phyloP scores from a whole-genome alignment of 64 coral and sea anemone genomes.

The Orbicella faveolata region DNA sequence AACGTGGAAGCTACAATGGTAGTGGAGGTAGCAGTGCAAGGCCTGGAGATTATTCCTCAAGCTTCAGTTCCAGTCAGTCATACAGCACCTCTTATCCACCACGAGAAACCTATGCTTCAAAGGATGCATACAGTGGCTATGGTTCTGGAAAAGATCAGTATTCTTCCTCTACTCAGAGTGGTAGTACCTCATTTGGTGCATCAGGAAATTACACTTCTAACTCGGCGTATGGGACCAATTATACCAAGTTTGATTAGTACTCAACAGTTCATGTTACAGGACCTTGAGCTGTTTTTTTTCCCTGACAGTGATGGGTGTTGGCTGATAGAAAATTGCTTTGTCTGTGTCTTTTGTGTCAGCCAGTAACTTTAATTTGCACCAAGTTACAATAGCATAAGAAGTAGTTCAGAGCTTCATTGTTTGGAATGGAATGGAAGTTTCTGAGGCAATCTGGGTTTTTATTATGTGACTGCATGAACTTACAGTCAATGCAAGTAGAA shows the following conservation, averaged over 20 bases:
- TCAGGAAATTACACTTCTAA: conserved; percentile 47
- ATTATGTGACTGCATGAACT: too few species aligned
- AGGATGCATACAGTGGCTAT: conserved; percentile 49
- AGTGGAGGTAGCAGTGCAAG: conserved; percentile 2
- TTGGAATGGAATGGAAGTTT: too few species aligned
- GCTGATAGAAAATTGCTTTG: neutral
- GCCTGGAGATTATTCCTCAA: conserved; percentile 46
- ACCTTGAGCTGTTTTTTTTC: too few species aligned
- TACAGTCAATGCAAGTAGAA: too few species aligned
- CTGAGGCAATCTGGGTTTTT: too few species aligned
- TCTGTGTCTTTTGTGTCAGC: too few species aligned
- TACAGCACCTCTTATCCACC: conserved; percentile 68
- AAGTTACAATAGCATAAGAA: too few species aligned
- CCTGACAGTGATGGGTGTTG: too few species aligned
- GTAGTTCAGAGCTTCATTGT: too few species aligned
- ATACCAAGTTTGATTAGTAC: conserved; percentile 93
- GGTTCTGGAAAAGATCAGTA: conserved; percentile 34
- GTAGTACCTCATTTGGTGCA: conserved; percentile 39
- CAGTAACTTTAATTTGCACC: too few species aligned
- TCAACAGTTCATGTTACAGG: neutral
- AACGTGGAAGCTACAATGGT: conserved; percentile 17
- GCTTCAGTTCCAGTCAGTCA: conserved; percentile 46
- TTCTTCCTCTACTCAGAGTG: conserved; percentile 13
- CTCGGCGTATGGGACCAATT: conserved; percentile 72
- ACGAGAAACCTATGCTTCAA: conserved; percentile 62